phyloP scores from a whole-genome alignment of 2,888 invertebrate species.

The Arrhopalites spinosus region DNA sequence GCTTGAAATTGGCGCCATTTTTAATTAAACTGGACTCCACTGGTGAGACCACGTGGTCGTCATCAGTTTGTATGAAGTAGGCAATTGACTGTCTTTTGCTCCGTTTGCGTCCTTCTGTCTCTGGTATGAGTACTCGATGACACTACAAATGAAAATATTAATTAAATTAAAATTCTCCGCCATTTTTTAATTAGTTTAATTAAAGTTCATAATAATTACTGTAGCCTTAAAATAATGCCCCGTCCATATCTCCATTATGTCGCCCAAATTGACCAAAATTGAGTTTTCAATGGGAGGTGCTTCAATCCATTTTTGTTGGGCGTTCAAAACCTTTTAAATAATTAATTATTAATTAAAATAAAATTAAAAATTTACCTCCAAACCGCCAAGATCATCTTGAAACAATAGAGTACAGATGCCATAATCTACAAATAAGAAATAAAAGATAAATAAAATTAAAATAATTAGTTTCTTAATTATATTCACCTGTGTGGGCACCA shows the following conservation, averaged over 20 bases:
- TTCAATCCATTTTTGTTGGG: slow-evolving; percentile 72
- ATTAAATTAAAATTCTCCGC: background rate
- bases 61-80: slow-evolving; percentile 77
- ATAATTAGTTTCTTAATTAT: too few species aligned
- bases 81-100: slow-evolving; percentile 76
- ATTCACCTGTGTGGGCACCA: background rate
- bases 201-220: slow-evolving; percentile 59
- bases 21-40: slow-evolving; percentile 56
- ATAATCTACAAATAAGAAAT: too few species aligned
- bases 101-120: slow-evolving; percentile 67
- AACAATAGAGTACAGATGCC: background rate
- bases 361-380: background rate
- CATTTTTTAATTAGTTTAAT: background rate
- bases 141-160: slow-evolving; percentile 61
- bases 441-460: too few species aligned
- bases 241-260: slow-evolving; percentile 76
- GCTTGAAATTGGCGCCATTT: background rate
- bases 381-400: background rate
- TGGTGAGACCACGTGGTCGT: slow-evolving; percentile 63
- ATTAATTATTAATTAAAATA: background rate
- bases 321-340: slow-evolving; percentile 65
- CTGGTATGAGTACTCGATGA: slow-evolving; percentile 75
- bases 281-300: slow-evolving; percentile 78
- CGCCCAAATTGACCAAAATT: slow-evolving; percentile 75
- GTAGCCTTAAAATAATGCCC: slow-evolving; percentile 71